Evolutionary conservation across 2,797 vertebrate genomes (phyloP), one percentile per base, ranked within the genome.

Genomic region (Darevskia nairensis): DNA sequence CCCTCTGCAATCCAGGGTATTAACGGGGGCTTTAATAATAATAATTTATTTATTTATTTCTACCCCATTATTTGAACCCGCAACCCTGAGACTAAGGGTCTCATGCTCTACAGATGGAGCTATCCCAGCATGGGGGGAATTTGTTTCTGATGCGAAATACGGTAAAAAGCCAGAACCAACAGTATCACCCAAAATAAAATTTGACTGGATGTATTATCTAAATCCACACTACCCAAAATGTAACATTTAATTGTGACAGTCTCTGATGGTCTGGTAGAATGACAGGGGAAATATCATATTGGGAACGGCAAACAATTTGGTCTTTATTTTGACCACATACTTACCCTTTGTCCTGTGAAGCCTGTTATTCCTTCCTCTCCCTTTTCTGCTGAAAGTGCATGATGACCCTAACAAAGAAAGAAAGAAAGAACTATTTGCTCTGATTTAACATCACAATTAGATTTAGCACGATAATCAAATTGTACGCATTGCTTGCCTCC

Each of bases 281-380:
- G 15, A 23, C n/a, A 46, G 59, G 29, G 41, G 44, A 81, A 23
- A 29, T 25, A 75, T 25, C 82, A 84, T 39, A 84, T 8, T 32
- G n/a, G 8, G 41, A 13, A 8, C 5, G 32, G 13, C 19, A 74
- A 61, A 46, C 39, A 76, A 61, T 80, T 79, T 25, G 55, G 35
- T 39, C 21, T 72, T 64, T 25, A 41, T 68, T 76, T 77, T 75
- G 25, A 50, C 66, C 39, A 64, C 35, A 74, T 75, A 92, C 91
- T 97, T 91, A 99, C 99, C 97, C 98, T 96, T 1, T 11, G 0
- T 93, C 99, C 99, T 3, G 97, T 93, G 46, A 96, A 96, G 39
- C 99, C 99, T 74, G 95, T 90, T 74, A 98, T 89, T 29, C 99
- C 99, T 66, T 94, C 94, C 96, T 99, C 98, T 91, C 98, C 99